Evolutionary conservation across 2,888 invertebrate species (phyloP).

Genomic region (Taphrorychus bicolor): DNA sequence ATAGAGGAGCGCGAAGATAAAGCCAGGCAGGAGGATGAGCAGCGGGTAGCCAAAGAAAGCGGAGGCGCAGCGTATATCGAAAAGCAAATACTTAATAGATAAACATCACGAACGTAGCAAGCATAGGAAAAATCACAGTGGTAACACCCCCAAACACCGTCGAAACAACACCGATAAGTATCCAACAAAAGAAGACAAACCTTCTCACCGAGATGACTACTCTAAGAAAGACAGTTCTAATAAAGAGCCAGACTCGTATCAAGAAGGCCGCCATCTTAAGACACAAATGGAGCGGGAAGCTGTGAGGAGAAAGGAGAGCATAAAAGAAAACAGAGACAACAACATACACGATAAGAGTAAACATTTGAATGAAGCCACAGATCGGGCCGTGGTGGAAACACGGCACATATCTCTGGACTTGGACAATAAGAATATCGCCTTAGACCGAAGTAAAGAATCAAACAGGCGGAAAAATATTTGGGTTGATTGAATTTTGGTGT

Average conservation of each 20-base stretch:
- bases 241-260: conserved; percentile 39
- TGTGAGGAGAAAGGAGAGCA: conserved; percentile 59
- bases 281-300: conserved; percentile 58
- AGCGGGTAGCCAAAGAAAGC: conserved; percentile 45
- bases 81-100: conserved; percentile 54
- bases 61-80: conserved; percentile 49
- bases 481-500: too few relatives aligned
- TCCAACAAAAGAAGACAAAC: conserved; percentile 58
- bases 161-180: conserved; percentile 51
- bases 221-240: conserved; percentile 38
- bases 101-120: conserved; percentile 58
- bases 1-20: conserved; percentile 51
- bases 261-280: conserved; percentile 46
- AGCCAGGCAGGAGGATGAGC: conserved; percentile 50
- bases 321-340: conserved; percentile 62
- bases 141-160: conserved; percentile 40
- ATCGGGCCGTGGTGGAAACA: conserved; percentile 53
- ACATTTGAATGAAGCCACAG: conserved; percentile 43
- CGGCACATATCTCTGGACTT: conserved; percentile 62
- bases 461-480: conserved; percentile 66
- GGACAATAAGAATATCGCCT: conserved; percentile 59
- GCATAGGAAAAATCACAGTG: conserved; percentile 64
- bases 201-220: conserved; percentile 42
- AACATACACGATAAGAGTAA: conserved; percentile 63
- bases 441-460: conserved; percentile 49